phyloP scores from a whole-genome alignment of 1,140 invertebrate genomes.

The Sycophila sp. region DNA sequence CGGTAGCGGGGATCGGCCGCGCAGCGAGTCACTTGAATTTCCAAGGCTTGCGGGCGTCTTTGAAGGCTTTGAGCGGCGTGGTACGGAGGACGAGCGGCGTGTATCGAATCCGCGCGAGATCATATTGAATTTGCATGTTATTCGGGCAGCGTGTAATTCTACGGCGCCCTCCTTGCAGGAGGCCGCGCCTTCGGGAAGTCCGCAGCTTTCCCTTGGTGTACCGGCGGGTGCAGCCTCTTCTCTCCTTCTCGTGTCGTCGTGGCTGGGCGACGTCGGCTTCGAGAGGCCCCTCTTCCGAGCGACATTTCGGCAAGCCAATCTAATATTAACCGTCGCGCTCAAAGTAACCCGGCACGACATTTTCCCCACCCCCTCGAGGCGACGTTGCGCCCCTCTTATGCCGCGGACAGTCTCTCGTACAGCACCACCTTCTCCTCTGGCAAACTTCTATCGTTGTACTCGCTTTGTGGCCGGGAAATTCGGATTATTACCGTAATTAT shows the following conservation, averaged over 20 bases:
- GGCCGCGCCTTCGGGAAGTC: no score
- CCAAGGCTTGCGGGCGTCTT: conserved; percentile 36
- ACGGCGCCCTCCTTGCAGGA: no score
- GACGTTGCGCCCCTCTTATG: background rate
- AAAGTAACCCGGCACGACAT: no score
- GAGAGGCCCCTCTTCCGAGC: background rate
- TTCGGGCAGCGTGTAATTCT: conserved; percentile 43
- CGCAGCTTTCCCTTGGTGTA: no score
- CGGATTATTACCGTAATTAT: background rate
- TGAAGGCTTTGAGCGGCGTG: conserved; percentile 44
- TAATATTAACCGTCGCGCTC: conserved; percentile 4
- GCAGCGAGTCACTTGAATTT: conserved; percentile 7
- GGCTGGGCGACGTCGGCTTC: background rate
- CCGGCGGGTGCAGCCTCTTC: no score
- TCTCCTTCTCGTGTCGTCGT: no score
- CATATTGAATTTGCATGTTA: conserved; percentile 54
- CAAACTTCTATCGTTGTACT: no score
- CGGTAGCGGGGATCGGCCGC: background rate
- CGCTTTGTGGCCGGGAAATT: background rate
- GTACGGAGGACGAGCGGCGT: background rate
- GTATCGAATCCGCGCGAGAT: background rate
- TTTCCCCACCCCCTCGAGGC: no score
- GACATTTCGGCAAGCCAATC: no score
- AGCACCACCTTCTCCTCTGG: no score
- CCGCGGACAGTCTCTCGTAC: no score